phyloP scores from a whole-genome alignment of 1,140 invertebrate genomes.

The Aradophagus sp. region DNA sequence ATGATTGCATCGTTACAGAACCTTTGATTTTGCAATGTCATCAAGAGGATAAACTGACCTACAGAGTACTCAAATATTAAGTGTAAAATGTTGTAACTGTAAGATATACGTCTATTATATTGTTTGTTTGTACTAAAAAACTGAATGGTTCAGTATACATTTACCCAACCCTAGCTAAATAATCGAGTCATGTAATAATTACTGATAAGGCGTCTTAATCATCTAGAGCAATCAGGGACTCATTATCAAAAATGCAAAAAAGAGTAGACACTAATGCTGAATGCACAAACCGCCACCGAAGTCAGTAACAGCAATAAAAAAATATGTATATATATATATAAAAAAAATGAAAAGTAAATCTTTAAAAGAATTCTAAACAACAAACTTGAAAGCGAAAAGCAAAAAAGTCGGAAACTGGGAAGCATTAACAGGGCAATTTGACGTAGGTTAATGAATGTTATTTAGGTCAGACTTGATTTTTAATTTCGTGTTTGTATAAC shows the following conservation, averaged over 20 bases:
- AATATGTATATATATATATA: slow-evolving; percentile 6
- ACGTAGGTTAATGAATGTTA: slow-evolving; percentile 43
- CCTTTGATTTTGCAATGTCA: too few relatives aligned
- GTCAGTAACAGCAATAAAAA: slow-evolving; percentile 39
- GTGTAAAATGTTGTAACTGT: too few relatives aligned
- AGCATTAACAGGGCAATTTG: slow-evolving; percentile 30
- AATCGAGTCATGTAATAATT: slow-evolving; percentile 17
- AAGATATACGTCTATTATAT: too few relatives aligned
- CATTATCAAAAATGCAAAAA: slow-evolving; percentile 59
- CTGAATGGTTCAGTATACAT: too few relatives aligned
- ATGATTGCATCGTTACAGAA: too few relatives aligned
- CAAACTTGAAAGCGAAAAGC: slow-evolving; percentile 42
- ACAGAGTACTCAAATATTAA: too few relatives aligned
- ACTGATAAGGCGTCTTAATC: slow-evolving; percentile 22
- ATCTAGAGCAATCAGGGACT: slow-evolving; percentile 46
- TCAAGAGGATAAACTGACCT: too few relatives aligned
- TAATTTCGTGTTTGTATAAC: slow-evolving; percentile 31
- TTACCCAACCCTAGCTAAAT: slow-evolving; percentile 27
- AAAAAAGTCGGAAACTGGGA: slow-evolving; percentile 36
- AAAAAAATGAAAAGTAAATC: too few relatives aligned
- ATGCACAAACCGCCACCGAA: slow-evolving; percentile 58
- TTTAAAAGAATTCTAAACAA: slow-evolving; percentile 29
- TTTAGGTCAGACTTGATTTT: slow-evolving; percentile 25
- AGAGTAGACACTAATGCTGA: slow-evolving; percentile 54
- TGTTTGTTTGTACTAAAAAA: too few relatives aligned